A percentile compares a stretch with the other conserved stretches of the same genome.
Conservation (phyloP, 2,797 vertebrate species). For the Masticophis lateralis region DNA sequence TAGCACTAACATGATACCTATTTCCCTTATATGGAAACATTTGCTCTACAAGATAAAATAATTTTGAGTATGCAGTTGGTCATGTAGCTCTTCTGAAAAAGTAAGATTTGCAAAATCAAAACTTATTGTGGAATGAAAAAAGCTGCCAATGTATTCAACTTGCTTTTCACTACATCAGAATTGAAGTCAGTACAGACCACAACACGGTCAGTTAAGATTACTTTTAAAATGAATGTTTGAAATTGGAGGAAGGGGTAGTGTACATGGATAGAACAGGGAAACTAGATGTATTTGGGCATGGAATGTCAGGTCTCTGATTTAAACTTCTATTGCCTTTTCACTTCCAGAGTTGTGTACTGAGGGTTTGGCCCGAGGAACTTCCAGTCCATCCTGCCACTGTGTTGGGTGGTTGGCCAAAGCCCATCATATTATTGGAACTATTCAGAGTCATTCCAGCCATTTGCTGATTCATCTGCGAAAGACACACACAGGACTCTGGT, state of each 20-base stretch:
- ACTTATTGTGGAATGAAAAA: constrained; percentile 63
- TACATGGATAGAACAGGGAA: constrained; percentile 72
- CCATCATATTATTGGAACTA: constrained; percentile 66
- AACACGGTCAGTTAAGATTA: constrained; percentile 75
- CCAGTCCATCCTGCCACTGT: constrained; percentile 81
- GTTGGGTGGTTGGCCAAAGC: constrained; percentile 79
- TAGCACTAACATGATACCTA: constrained; percentile 86
- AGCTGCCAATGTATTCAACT: constrained; percentile 73
- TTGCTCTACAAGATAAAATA: constrained; percentile 82
- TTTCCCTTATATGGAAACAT: constrained; percentile 83
- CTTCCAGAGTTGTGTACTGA: constrained; percentile 98
- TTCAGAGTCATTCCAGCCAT: constrained; percentile 87
- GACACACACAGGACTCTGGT: constrained; percentile 21
- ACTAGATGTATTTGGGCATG: constrained; percentile 71
- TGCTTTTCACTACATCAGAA: constrained; percentile 76
- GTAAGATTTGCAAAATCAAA: constrained; percentile 69
- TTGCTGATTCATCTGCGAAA: constrained; percentile 88
- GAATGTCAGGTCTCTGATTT: constrained; percentile 68
- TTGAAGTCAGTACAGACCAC: constrained; percentile 86
- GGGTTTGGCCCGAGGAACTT: constrained; percentile 88
- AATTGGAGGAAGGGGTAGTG: constrained; percentile 57
- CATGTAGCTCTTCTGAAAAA: constrained; percentile 76
- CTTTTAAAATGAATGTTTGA: constrained; percentile 68
- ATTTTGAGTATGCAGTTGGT: constrained; percentile 79
- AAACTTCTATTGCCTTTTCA: constrained; percentile 68